A percentile compares a stretch with the other conserved stretches of the same genome.
Evolutionary conservation across 2,113 vertebrate genomes (phyloP).

Genomic region (Onychorhynchus coronatus): DNA sequence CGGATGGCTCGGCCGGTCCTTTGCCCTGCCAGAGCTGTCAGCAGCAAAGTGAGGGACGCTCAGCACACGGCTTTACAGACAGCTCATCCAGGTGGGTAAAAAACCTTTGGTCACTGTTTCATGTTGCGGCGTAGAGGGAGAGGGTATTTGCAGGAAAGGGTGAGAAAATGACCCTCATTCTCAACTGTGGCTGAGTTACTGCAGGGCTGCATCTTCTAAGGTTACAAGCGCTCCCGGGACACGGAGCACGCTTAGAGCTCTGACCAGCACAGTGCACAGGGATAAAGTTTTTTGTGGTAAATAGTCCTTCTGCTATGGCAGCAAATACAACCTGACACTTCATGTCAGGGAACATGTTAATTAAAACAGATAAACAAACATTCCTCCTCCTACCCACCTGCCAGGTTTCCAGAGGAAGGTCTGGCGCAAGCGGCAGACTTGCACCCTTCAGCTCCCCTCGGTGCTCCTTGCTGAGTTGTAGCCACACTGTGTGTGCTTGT

Average conservation of each 20-base stretch:
- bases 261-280: neutral
- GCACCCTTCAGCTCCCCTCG: neutral
- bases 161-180: neutral
- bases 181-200: rapidly evolving
- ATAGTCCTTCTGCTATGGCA: rapidly evolving
- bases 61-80: neutral
- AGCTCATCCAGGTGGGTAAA: neutral
- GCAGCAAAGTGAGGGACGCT: rapidly evolving
- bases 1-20: rapidly evolving
- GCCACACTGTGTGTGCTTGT: too few species aligned
- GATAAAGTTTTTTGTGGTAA: neutral
- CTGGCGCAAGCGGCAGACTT: neutral
- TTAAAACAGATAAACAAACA: neutral
- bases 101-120: rapidly evolving
- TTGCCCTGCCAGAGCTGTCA: rapidly evolving
- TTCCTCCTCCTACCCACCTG: neutral
- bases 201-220: rapidly evolving
- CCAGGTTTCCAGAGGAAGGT: neutral
- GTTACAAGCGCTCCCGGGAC: rapidly evolving
- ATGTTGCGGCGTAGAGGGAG: rapidly evolving
- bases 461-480: too few species aligned
- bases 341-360: neutral
- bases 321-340: neutral
- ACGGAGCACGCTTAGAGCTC: rapidly evolving
- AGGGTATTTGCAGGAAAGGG: neutral